Evolutionary conservation across 2,113 vertebrate genomes (phyloP).

Genomic region (Taurulus bubalis): DNA sequence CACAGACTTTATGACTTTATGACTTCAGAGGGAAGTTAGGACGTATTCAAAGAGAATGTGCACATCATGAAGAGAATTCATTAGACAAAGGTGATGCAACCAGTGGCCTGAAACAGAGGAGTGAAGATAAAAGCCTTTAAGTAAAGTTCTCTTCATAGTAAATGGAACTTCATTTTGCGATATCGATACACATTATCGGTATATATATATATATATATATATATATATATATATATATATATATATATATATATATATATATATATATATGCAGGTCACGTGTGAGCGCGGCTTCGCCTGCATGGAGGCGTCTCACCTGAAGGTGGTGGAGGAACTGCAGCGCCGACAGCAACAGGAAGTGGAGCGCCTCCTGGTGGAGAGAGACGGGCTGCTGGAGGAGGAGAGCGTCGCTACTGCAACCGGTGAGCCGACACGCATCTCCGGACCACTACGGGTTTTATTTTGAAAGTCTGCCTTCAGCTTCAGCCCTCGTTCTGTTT

Average conservation of each 20-base stretch:
- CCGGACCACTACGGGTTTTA: neutral
- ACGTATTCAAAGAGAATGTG: no score
- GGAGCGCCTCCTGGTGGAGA: constrained; percentile 71
- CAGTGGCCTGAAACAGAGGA: no score
- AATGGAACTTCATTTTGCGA: no score
- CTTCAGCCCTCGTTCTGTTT: neutral
- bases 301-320: constrained; percentile 77
- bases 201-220: no score
- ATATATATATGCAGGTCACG: constrained; percentile 58
- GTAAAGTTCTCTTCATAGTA: no score
- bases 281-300: constrained; percentile 67
- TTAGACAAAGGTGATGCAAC: no score
- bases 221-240: no score
- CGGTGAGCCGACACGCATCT: constrained; percentile 59
- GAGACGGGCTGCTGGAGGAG: constrained; percentile 79
- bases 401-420: constrained; percentile 76
- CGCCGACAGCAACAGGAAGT: constrained; percentile 74
- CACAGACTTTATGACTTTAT: neutral
- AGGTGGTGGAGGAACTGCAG: constrained; percentile 74
- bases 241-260: no score
- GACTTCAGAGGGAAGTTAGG: no score
- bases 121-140: no score
- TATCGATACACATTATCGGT: no score
- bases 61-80: no score
- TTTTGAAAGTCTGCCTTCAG: neutral